These are phyloP conservation scores for Meleagris gallopavo DNA, from an alignment of 2,113 vertebrate species.

Conservation along the genomic window DNA sequence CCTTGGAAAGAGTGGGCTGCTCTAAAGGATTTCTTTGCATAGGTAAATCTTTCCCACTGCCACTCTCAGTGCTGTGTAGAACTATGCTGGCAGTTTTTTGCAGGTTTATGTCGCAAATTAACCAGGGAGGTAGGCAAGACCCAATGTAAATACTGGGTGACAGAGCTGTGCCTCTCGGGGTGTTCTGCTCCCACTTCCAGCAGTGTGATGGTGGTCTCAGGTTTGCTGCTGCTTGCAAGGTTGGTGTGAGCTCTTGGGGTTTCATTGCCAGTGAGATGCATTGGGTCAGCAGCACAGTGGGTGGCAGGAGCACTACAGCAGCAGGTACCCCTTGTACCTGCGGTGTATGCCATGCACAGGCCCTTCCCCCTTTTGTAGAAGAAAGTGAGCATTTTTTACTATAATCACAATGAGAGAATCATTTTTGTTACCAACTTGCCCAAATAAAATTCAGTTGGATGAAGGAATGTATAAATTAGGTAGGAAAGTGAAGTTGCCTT, in stretches of 20 bases:
- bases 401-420: not conserved
- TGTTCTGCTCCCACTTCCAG: not conserved
- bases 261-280: fast-evolving
- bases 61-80: not conserved
- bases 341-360: too few species aligned
- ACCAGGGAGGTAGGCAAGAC: not conserved
- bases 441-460: not conserved
- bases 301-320: not conserved
- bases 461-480: not conserved
- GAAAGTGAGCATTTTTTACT: not conserved
- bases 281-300: not conserved
- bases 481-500: not conserved
- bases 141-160: not conserved
- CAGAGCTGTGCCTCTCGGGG: not conserved
- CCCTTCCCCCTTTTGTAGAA: not conserved
- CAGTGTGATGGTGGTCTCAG: fast-evolving
- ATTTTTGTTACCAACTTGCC: not conserved
- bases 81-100: not conserved
- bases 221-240: not conserved
- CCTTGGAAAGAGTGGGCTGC: not conserved
- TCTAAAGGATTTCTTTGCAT: not conserved
- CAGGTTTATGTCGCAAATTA: not conserved
- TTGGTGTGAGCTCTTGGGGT: fast-evolving
- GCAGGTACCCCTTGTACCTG: not conserved
- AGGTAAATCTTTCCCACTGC: not conserved